Conservation (phyloP, 2,888 invertebrate species). For the Dendrolimus pini region DNA sequence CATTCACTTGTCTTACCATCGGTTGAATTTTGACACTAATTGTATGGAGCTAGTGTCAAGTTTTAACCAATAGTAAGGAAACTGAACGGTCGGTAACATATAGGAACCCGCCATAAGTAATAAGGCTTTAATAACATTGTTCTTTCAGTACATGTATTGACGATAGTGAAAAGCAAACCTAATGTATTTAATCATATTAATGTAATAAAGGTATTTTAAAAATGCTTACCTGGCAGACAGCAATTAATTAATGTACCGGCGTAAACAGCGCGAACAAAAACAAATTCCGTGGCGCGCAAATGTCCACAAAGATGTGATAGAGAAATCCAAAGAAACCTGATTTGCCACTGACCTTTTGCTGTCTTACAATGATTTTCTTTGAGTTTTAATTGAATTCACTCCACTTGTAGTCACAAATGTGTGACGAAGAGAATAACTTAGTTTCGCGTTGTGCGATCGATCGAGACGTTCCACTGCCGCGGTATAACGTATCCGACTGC, state of each 20-base stretch:
- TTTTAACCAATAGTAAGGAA: too few relatives aligned
- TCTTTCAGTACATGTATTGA: too few relatives aligned
- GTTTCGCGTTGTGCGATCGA: constrained; percentile 25
- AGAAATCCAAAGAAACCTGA: constrained; percentile 24
- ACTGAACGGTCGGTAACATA: too few relatives aligned
- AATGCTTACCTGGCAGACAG: constrained; percentile 60
- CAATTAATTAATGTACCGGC: constrained; percentile 61
- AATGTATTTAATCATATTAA: neutral
- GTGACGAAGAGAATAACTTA: constrained; percentile 61
- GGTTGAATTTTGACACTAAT: too few relatives aligned
- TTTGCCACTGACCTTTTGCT: constrained; percentile 19
- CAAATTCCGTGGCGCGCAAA: constrained; percentile 30
- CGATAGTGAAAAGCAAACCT: too few relatives aligned
- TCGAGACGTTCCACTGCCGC: constrained; percentile 38
- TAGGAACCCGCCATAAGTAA: too few relatives aligned
- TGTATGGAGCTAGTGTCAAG: too few relatives aligned
- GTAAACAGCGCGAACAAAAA: constrained; percentile 45
- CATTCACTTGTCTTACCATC: too few relatives aligned
- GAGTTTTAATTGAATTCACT: constrained; percentile 46
- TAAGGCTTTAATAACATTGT: too few relatives aligned
- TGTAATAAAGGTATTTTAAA: constrained; percentile 19
- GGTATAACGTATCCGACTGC: constrained; percentile 41
- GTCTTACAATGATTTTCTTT: constrained; percentile 22
- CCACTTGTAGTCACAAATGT: constrained; percentile 57
- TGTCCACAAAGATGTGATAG: constrained; percentile 24